Base-by-base conservation (phyloP, 2,797 vertebrate species). In the Scolopax bukidnonensis region DNA sequence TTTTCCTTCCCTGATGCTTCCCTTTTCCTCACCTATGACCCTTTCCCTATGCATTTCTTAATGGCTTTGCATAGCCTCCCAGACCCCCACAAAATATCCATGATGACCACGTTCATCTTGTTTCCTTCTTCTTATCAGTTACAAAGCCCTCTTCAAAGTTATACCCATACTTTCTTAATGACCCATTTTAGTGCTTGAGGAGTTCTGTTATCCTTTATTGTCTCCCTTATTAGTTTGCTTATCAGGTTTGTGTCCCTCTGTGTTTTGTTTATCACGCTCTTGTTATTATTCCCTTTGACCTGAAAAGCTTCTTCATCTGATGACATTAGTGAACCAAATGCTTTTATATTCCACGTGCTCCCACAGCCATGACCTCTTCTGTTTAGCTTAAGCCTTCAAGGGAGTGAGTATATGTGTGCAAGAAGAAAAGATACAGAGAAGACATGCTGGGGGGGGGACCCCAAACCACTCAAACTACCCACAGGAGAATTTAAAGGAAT, bases 251-350 rank as follows among this genome's bases (percentile, higher is more conserved):
- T 67, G 14, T n/a, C 5, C 69, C 73, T 45, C 9, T 36, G 24
- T 54, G 16, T 50, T 45, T 68, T 70, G 19, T 65, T 88, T 70
- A 81, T 25, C 28, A 12, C 4, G 77, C 86, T 54, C 14, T 60
- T 73, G 47, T 70, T 78, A 38, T 54, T 88, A 70, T 84, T 81
- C 11, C 27, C 27, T 92, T 87, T 84, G 79, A 84, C 38, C 18
- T 51, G 56, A 64, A 90, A 81, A 81, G 5, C 4, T 47, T 36
- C 6, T 70, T 70, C 27, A 63, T 63, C 59, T 77, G 32, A 53
- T 67, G n/a, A 77, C 56, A 11, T 63, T 77, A 74, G 84, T 70
- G 47, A 80, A 63, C 24, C 16, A 36, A 16, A 84, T 54, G 28
- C 4, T 87, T 24, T 68, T 56, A 40, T 24, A 69, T 84, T 81